Evolutionary conservation across 2,797 vertebrate species (phyloP).

Genomic region (Myotis pilosus): DNA sequence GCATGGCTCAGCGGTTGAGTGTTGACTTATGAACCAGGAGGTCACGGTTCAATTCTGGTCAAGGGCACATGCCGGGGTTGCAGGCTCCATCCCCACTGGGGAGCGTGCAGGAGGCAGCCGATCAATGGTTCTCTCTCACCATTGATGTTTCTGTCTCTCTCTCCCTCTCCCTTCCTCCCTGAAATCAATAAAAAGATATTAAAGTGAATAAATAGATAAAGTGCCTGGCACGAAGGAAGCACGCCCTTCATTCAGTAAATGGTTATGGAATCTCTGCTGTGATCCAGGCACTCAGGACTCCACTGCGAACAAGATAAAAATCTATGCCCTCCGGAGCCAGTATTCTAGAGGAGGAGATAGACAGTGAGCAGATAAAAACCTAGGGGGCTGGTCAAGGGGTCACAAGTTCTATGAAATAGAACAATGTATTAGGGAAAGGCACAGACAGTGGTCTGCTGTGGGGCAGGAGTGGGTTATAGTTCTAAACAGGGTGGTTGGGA

Average conservation of each 20-base stretch:
- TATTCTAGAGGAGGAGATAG: background rate
- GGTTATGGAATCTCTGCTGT: background rate
- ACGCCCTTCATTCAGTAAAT: background rate
- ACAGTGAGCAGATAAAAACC: background rate
- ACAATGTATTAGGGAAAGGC: background rate
- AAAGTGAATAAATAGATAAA: background rate
- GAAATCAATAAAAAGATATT: too few species aligned
- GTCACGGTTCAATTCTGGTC: too few species aligned
- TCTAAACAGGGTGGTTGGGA: accelerated
- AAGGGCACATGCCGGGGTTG: too few species aligned
- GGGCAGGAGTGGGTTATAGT: background rate
- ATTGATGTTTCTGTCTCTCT: too few species aligned
- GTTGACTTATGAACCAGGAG: too few species aligned
- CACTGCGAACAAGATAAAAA: background rate
- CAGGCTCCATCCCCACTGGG: too few species aligned
- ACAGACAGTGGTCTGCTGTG: background rate
- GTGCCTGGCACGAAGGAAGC: background rate
- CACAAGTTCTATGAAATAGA: background rate
- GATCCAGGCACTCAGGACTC: background rate
- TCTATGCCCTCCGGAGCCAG: background rate
- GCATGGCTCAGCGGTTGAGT: too few species aligned
- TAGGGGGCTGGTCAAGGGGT: background rate
- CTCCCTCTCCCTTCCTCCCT: too few species aligned
- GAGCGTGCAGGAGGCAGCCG: too few species aligned
- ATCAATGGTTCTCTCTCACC: too few species aligned